Conservation (phyloP, 1,140 invertebrate species). For the Aphidius ervi region DNA sequence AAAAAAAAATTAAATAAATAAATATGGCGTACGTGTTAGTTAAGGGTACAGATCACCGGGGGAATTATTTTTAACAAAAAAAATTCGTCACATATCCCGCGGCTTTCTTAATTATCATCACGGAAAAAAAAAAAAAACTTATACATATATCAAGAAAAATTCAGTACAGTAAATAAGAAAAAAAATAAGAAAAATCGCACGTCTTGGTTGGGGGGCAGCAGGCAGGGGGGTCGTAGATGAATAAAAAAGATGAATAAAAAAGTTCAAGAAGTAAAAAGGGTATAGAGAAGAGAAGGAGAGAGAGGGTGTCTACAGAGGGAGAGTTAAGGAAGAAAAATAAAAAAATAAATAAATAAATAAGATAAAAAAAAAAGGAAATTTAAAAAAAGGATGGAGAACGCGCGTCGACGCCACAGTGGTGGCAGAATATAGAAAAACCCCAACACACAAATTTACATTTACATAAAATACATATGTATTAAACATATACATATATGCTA, state of each 20-base stretch:
- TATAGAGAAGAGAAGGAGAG: constrained; percentile 19
- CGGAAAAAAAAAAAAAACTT: constrained; percentile 28
- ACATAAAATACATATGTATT: too few species aligned
- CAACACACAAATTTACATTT: too few species aligned
- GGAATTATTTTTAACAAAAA: neutral
- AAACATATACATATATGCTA: too few species aligned
- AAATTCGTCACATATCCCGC: constrained; percentile 33
- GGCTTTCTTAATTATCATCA: constrained; percentile 55
- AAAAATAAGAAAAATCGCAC: too few species aligned
- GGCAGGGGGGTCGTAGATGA: constrained; percentile 5
- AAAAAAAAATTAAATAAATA: constrained; percentile 7
- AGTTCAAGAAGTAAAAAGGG: constrained; percentile 10
- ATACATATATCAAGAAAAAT: too few species aligned
- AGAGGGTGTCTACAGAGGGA: constrained; percentile 5
- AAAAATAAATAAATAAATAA: too few species aligned
- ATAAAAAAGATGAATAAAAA: constrained; percentile 22
- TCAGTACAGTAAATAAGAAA: too few species aligned
- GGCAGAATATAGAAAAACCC: too few species aligned
- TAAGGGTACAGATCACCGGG: neutral
- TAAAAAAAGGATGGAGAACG: too few species aligned
- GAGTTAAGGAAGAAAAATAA: neutral
- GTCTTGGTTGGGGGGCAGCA: constrained; percentile 12
- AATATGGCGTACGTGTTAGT: neutral
- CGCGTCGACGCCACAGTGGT: too few species aligned
- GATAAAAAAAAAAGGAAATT: too few species aligned